Conservation (phyloP, 2,888 invertebrate genomes). For the Flexamia atlantica region DNA sequence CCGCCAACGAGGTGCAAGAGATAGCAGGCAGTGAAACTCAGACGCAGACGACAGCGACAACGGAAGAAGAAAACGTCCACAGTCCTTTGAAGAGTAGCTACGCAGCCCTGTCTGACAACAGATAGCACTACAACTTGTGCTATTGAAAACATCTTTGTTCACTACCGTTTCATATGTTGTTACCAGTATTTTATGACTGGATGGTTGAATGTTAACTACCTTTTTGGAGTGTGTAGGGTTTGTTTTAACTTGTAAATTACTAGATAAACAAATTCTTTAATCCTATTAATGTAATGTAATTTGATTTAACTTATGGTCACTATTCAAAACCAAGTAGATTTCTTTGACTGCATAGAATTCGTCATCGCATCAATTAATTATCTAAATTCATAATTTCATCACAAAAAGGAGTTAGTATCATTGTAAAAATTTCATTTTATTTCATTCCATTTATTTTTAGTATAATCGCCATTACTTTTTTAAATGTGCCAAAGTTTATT, state of each 20-base stretch:
- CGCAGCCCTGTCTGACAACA: slow-evolving; percentile 53
- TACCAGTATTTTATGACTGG: not conserved
- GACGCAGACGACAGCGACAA: not conserved
- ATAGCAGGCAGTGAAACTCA: slow-evolving; percentile 33
- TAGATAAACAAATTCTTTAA: no score
- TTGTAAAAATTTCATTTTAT: not conserved
- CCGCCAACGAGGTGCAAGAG: not conserved
- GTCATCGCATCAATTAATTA: no score
- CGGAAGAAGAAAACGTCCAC: not conserved
- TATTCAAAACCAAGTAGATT: no score
- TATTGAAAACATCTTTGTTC: not conserved
- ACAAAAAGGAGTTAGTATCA: not conserved
- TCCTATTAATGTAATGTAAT: no score
- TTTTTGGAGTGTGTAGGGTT: not conserved
- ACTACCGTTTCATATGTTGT: not conserved
- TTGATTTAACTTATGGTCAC: no score
- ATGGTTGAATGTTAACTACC: not conserved
- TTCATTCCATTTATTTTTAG: no score
- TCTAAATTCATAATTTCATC: no score
- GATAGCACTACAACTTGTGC: not conserved
- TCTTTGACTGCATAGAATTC: no score
- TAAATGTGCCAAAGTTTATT: no score
- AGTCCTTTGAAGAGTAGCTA: slow-evolving; percentile 60
- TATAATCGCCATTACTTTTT: no score
- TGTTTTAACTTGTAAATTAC: no score